Base-by-base conservation (phyloP, 2,888 invertebrate species). In the Epinotia demarniana region DNA sequence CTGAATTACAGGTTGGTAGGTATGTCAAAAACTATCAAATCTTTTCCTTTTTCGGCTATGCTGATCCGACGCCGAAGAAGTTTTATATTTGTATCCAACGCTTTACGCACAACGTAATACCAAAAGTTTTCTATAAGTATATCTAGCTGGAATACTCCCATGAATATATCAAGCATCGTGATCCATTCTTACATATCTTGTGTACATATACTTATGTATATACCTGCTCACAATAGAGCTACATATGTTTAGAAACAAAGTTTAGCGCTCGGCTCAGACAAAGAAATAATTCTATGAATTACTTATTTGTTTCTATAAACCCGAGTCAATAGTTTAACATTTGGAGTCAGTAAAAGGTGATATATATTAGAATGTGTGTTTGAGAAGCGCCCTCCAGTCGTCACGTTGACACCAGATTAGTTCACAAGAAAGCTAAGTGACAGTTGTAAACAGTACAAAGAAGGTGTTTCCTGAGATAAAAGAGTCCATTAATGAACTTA, bases 391-490 rank as follows among this genome's bases (percentile, higher is more conserved):
- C 80, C 77, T 79, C 79, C 80, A 81, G 80, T 80, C 78, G 68
- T 80, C 77, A 79, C 74, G 77, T 80, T 82, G 84, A 82, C 81
- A 79, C 77, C 79, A 81, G 81, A 84, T 87, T 84, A 83, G 83
- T 83, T 81, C 76, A 77, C 79, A 78, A 83, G 81, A 78, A 76
- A 76, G 77, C 77, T 77, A 83, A 87, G 81, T 82, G 84, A 85
- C 86, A 80, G 79, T 80, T 77, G 82, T 84, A 83, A 86, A 86
- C 82, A 84, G 80, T 79, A 82, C 81, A 80, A 80, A 79, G 78
- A 80, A 77, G 79, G 77, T 79, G 76, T 75, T 78, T 73, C 69
- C 63, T 75, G 73, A 80, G 80, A 82, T 80, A 82, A 84, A 81
- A 79, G 80, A 77, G 79, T 77, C 77, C 79, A 78, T 80, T 81